These are phyloP conservation scores for Drosophila persimilis DNA, from an alignment of 1,140 invertebrate genomes.

Conservation along the genomic window DNA sequence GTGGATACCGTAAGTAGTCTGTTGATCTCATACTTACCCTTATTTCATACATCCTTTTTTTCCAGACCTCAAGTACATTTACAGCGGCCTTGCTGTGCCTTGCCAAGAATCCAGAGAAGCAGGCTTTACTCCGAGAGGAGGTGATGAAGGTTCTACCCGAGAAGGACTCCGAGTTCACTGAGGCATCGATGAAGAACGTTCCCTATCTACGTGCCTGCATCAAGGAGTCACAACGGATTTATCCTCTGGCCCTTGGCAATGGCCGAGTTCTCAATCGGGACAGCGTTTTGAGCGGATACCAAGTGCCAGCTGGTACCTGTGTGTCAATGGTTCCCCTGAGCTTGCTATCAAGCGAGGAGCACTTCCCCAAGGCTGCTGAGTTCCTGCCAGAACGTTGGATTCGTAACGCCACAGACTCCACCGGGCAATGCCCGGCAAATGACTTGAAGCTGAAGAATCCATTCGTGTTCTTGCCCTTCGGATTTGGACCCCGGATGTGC, in stretches of 20 bases:
- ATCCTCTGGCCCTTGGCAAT: constrained; percentile 84
- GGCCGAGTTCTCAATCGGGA: constrained; percentile 84
- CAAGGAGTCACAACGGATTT: constrained; percentile 86
- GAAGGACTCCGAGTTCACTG: constrained; percentile 84
- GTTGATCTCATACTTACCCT: neutral
- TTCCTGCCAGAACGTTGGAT: constrained; percentile 87
- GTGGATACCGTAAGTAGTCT: constrained; percentile 66
- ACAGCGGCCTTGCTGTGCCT: constrained; percentile 76
- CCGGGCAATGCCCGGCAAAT: constrained; percentile 48
- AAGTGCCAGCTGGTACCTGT: constrained; percentile 86
- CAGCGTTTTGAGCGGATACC: constrained; percentile 85
- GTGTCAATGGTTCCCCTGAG: constrained; percentile 83
- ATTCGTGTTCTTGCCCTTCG: constrained; percentile 87
- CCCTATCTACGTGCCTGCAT: constrained; percentile 87
- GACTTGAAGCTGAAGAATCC: constrained; percentile 84
- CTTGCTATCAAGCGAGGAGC: constrained; percentile 81
- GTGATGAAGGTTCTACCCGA: constrained; percentile 83
- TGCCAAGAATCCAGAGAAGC: constrained; percentile 87
- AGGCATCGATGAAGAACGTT: constrained; percentile 84
- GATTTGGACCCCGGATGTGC: constrained; percentile 86
- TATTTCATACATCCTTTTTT: neutral
- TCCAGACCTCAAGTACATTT: constrained; percentile 57
- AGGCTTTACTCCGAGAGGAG: constrained; percentile 88
- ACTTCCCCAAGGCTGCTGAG: constrained; percentile 84
- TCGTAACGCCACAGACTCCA: constrained; percentile 23